A percentile compares a stretch with the other conserved stretches of the same genome.
These are phyloP conservation scores for Lophius americanus DNA, from an alignment of 2,797 vertebrate genomes.

Conservation along the genomic window DNA sequence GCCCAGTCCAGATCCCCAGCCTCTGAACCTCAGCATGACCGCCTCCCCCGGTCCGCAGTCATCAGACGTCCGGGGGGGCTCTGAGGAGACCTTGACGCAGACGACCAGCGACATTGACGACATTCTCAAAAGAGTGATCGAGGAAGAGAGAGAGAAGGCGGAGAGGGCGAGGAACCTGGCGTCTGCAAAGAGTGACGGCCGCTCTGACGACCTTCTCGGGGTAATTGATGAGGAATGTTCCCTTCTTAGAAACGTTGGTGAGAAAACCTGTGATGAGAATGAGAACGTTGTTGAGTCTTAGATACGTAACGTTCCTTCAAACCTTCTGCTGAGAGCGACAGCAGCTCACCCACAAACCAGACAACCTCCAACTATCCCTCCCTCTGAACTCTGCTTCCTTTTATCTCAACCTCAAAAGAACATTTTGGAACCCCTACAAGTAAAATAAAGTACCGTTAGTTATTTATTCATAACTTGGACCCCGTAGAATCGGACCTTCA, in stretches of 20 bases:
- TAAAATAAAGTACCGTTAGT: too few relatives aligned
- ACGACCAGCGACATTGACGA: constrained; percentile 67
- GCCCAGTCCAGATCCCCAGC: constrained; percentile 70
- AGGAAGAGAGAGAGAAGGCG: constrained; percentile 65
- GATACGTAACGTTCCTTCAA: too few relatives aligned
- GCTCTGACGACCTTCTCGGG: constrained; percentile 55
- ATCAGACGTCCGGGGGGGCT: constrained; percentile 56
- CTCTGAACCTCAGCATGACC: constrained; percentile 52
- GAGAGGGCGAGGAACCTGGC: constrained; percentile 42
- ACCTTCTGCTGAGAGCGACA: too few relatives aligned
- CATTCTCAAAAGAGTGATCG: constrained; percentile 72
- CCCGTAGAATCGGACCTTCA: too few relatives aligned
- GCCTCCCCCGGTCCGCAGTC: constrained; percentile 56
- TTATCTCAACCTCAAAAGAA: too few relatives aligned
- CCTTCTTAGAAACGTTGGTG: background rate
- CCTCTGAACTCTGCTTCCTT: too few relatives aligned
- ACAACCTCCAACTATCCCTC: too few relatives aligned
- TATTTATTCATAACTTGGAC: too few relatives aligned
- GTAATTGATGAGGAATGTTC: constrained; percentile 39
- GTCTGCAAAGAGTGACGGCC: constrained; percentile 36
- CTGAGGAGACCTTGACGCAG: constrained; percentile 38
- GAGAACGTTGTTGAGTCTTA: too few relatives aligned
- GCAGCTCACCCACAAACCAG: too few relatives aligned
- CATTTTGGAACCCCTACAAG: too few relatives aligned
- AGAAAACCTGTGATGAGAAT: background rate